Evolutionary conservation across 2,797 vertebrate genomes (phyloP), one percentile per base, ranked within the genome.

Genomic region (Arctocebus calabarensis): DNA sequence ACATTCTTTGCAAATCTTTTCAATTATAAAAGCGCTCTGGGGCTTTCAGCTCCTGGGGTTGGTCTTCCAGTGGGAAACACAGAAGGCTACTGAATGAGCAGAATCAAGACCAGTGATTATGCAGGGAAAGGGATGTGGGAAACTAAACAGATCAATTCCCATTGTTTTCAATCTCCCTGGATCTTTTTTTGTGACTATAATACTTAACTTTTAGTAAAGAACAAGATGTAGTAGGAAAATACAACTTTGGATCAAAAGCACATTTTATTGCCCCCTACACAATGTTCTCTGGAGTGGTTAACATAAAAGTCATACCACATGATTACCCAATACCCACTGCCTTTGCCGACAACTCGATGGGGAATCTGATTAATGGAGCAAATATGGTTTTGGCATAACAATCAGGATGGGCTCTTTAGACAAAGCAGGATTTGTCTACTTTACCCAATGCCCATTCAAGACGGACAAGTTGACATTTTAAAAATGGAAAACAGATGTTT

Each of bases 401-500:
- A 96, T 97, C 96, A 96, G 92, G 97, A 96, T 96, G 96, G 97
- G 48, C 43, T 93, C 87, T 94, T 96, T 89, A 96, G 97, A 98
- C 96, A 97, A 98, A 98, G 97, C 95, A 77, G 85, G 97, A 96
- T 97, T 96, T 98, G 97, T 98, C 97, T 98, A n/a, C 96, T 90
- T 84, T 90, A 95, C 87, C 94, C 95, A 88, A 88, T 97, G 95
- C 97, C 96, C 97, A 96, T 97, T 97, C 96, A 97, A 96, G 97
- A 97, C 92, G 96, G 97, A 98, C 97, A 97, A 92, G 94, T 95
- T 22, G 87, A 97, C 97, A 95, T 97, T 97, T 96, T 3, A 57
- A 96, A 97, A 98, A 98, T 97, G 94, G 85, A 96, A 97, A 98
- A 94, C 97, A 98, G 97, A 98, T 97, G 97, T 98, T 97, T 93